Evolutionary conservation across 2,888 invertebrate genomes (phyloP), one percentile per base, ranked within the genome.

Genomic region (Lathronympha strigana): DNA sequence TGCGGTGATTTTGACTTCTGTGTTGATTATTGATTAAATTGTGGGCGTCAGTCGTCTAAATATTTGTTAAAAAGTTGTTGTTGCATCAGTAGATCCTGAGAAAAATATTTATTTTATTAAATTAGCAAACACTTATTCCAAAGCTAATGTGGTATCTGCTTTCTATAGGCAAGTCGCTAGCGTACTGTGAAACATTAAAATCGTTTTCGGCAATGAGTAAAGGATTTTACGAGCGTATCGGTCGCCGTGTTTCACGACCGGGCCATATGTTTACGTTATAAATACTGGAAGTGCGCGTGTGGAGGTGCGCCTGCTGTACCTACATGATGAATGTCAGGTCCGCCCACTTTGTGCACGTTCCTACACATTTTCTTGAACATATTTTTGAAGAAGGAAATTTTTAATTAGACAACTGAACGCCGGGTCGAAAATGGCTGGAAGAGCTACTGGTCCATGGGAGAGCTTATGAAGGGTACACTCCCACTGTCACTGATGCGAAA

Each of bases 181-280:
- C 25, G 19, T 25, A 19, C 8, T 19, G 13, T 54, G 49, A 33
- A 21, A 17, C 43, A n/a, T 40, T 45, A 11, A 28, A 25, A 23
- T 40, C 17, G 40, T 25, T 60, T 66, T 47, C 28, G 49, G 66
- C 45, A 47, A 43, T 36, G 57, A 54, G 49, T 21, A 49, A 53
- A 25, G 45, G 13, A 38, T 66, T 47, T 79, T 77, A 82, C 77
- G 75, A 76, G 74, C 71, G 76, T 64, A 66, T 74, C 75, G 72
- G 77, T 80, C 79, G 79, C 79, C 75, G 77, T 73, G 78, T 77
- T 79, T 75, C 75, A 77, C 74, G 75, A 76, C 71, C 72, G 79
- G 83, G 88, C 88, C 90, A 90, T 88, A 87, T 90, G 90, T 87
- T 89, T 84, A 86, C 80, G 84, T 83, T 90, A 86, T 87, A 86